Evolutionary conservation across 2,797 vertebrate genomes (phyloP).

Genomic region (Lycodopsis pacificus): DNA sequence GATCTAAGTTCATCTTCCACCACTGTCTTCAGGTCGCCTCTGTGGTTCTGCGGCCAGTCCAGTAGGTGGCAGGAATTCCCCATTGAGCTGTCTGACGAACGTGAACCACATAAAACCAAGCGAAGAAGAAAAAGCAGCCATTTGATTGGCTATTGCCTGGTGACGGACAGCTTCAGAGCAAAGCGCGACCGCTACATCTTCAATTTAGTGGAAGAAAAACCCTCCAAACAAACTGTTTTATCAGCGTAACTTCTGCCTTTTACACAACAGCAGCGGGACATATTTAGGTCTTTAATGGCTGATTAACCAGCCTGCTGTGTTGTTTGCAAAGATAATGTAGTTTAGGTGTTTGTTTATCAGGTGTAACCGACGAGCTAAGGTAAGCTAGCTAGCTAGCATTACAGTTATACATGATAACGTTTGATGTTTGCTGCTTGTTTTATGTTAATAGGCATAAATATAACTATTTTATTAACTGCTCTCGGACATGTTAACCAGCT

Average conservation of each 20-base stretch:
- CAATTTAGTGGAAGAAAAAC: conserved; percentile 29
- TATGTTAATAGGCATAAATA: rapidly evolving
- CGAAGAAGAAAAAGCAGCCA: conserved; percentile 52
- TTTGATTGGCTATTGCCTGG: conserved; percentile 70
- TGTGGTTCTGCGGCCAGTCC: background rate
- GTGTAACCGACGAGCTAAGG: conserved; percentile 55
- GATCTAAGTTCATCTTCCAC: background rate
- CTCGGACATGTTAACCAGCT: background rate
- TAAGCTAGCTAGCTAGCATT: conserved; percentile 40
- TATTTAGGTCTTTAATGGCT: rapidly evolving
- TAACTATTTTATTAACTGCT: background rate
- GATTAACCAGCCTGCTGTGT: background rate
- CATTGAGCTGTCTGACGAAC: rapidly evolving
- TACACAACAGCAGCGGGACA: no score
- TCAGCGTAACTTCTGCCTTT: background rate
- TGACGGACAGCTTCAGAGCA: conserved; percentile 50
- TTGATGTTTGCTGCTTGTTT: background rate
- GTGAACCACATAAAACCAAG: background rate
- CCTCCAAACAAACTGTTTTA: background rate
- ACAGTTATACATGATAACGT: background rate
- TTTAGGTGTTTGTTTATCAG: conserved; percentile 45
- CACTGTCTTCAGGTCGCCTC: background rate
- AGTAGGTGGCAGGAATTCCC: background rate
- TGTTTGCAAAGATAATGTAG: background rate
- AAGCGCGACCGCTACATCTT: conserved; percentile 50